A percentile compares a stretch with the other conserved stretches of the same genome.
These are phyloP conservation scores for Myotis brandtii DNA, from an alignment of 2,113 vertebrate genomes.

Conservation along the genomic window DNA sequence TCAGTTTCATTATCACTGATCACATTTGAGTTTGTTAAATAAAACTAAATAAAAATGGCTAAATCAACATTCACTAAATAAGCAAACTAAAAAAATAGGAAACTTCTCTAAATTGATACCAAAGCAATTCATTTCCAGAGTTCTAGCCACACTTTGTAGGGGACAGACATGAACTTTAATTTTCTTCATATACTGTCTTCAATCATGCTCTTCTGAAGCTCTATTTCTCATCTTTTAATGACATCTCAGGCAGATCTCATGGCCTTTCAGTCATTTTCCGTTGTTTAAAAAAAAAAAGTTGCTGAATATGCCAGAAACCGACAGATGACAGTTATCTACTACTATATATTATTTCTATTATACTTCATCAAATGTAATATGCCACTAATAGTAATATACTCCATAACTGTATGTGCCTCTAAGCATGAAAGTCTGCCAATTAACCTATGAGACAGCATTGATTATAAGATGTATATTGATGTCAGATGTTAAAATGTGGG, in stretches of 20 bases:
- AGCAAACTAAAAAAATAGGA: background rate
- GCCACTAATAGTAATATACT: slow-evolving; percentile 19
- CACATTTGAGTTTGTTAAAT: background rate
- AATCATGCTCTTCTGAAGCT: background rate
- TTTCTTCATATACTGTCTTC: background rate
- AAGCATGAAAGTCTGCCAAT: slow-evolving; percentile 10
- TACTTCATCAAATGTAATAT: slow-evolving; percentile 30
- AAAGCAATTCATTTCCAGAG: slow-evolving; percentile 19
- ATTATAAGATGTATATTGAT: background rate
- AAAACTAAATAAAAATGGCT: slow-evolving; percentile 8
- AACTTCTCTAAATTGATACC: background rate
- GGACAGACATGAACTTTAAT: background rate
- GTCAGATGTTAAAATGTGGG: slow-evolving; percentile 18
- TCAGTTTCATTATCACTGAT: background rate
- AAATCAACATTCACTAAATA: background rate
- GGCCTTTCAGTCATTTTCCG: background rate
- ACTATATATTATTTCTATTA: background rate
- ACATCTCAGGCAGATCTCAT: background rate
- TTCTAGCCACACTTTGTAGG: background rate
- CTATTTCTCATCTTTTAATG: background rate
- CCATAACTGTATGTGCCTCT: background rate
- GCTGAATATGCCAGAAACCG: slow-evolving; percentile 34
- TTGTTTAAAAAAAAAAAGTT: background rate
- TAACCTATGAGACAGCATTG: slow-evolving; percentile 15
- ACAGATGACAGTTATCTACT: slow-evolving; percentile 1